phyloP scores from a whole-genome alignment of 2,888 invertebrate species.

The Pseudoips prasinana region DNA sequence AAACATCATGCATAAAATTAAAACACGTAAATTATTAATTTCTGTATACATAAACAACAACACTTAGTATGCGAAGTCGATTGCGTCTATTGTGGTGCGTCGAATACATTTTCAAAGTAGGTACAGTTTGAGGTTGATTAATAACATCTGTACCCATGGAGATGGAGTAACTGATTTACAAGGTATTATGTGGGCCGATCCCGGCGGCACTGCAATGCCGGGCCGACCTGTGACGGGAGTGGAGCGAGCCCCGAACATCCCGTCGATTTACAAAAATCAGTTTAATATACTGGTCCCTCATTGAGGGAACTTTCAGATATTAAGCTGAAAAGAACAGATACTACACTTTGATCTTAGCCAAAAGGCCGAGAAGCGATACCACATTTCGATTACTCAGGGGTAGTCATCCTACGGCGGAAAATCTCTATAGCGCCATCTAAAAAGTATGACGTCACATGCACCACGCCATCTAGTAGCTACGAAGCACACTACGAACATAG shows the following conservation, averaged over 20 bases:
- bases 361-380: constrained; percentile 26
- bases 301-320: constrained; percentile 32
- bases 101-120: too few relatives aligned
- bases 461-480: constrained; percentile 20
- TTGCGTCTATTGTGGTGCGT: too few relatives aligned
- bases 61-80: too few relatives aligned
- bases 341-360: constrained; percentile 29
- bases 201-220: constrained; percentile 32
- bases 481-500: neutral
- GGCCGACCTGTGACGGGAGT: constrained; percentile 32
- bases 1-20: too few relatives aligned
- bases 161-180: too few relatives aligned
- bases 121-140: too few relatives aligned
- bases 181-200: constrained; percentile 20
- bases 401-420: constrained; percentile 9
- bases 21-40: too few relatives aligned
- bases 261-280: constrained; percentile 25
- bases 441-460: constrained; percentile 5
- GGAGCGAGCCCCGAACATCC: constrained; percentile 32
- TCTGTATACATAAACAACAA: too few relatives aligned
- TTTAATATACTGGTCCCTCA: constrained; percentile 32
- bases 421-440: constrained; percentile 23
- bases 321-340: constrained; percentile 32
- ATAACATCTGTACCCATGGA: too few relatives aligned
- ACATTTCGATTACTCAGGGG: rapidly evolving